Base-by-base conservation (phyloP, 2,888 invertebrate species). In the Papilio protenor region DNA sequence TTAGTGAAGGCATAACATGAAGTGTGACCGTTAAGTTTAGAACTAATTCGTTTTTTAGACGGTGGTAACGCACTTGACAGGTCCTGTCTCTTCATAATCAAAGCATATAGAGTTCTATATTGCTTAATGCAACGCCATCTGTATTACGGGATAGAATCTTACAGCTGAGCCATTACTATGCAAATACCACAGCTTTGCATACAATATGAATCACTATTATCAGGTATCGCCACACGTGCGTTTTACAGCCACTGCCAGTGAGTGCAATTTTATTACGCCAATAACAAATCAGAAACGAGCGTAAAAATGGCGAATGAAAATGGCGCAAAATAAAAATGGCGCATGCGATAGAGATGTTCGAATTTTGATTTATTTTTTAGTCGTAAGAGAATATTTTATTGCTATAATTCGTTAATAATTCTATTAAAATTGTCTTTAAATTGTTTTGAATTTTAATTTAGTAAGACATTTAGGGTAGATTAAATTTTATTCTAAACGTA, bases 171-270 rank as follows among this genome's bases (percentile, higher is more conserved):
- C 57, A 78, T 78, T 78, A 72, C 78, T 75, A 78, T 78, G 78
- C 78, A 66, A 78, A 78, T 75, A 75, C n/a, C 45, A 66, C 59
- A 64, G 75, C 78, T 78, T 78, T 78, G 75, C 78, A 78, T 78
- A 78, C 78, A 78, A 78, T 78, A 78, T 75, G 75, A 78, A 78
- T 78, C 75, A 72, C 64, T 64, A 78, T 72, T 78, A 78, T 78
- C 78, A 75, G 57, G 45, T 75, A 75, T 57, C 75, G 23, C 77
- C 77, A 78, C 75, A 78, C 78, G 78, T 78, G 78, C 77, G 57
- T 40, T 40, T 71, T 33, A 45, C 23, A 75, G 52, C 55, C 45
- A 33, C 21, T 14, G 23, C 11, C 45, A 12, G 33, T 27, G 69
- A 73, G 52, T 75, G 59, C 77, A 45, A 72, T 75, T 75, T 78